Evolutionary conservation across 2,113 vertebrate species (phyloP), one percentile per base, ranked within the genome.

Genomic region (Lanius collurio): DNA sequence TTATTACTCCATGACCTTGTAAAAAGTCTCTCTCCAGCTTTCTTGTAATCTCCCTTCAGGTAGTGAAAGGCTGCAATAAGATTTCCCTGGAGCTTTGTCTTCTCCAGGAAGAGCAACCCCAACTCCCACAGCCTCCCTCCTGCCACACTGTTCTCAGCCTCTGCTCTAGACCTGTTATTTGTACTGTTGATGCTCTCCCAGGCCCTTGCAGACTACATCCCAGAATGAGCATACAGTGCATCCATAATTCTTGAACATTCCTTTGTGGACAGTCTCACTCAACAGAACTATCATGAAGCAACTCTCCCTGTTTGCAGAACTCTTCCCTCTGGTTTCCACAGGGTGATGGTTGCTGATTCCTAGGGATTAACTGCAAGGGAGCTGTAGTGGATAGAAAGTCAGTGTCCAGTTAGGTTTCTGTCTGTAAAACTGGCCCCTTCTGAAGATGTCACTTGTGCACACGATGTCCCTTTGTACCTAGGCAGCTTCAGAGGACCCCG

Each of bases 221-320:
- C 67, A 44, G 5, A 10, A 68, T 2, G 1, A 26, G 6, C 27
- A 44, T 63, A 65, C 33, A 46, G 20, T 1, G 1, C 14, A 35
- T 7, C 60, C 15, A 13, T 26, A n/a, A 59, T 44, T 64, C 41
- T 35, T 60, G 15, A 60, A 20, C 12, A 18, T n/a, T 50, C 2
- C 4, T 59, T 79, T 73, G 6, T 46, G 31, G 12, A 7, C 11
- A 56, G 18, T 11, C 8, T 79, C 41, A 47, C 8, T 35, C 23
- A 63, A 27, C 7, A 82, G 44, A 84, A 60, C n/a, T 15, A 26
- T 1, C 11, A 44, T 14, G 15, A 69, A 83, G 4, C 2, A 63
- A 83, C 12, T 1, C 13, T 41, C 3, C 10, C 67, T 47, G 4
- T 71, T 95, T 68, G 41, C 53, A 71, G 22, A 44, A 5, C 15